phyloP scores from a whole-genome alignment of 1,140 invertebrate genomes.

The Dendroctonus ponderosae region DNA sequence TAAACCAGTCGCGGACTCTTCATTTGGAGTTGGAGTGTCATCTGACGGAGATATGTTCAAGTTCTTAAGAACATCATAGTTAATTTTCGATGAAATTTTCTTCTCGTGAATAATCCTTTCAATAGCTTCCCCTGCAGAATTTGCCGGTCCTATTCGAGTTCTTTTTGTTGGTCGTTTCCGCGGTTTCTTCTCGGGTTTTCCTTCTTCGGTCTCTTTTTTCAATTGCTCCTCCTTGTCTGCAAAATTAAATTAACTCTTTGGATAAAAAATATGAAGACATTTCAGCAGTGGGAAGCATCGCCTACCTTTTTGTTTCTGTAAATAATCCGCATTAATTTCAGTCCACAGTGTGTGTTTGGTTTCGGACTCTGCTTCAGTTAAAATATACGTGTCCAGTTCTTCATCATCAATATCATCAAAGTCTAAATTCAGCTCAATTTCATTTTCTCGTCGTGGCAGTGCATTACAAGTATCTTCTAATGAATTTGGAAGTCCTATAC shows the following conservation, averaged over 20 bases:
- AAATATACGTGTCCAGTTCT: constrained; percentile 85
- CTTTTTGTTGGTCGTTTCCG: constrained; percentile 63
- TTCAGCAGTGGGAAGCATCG: neutral
- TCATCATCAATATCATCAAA: constrained; percentile 84
- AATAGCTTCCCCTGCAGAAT: constrained; percentile 88
- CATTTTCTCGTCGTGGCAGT: constrained; percentile 44
- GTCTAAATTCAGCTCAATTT: constrained; percentile 56
- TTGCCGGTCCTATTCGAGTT: constrained; percentile 61
- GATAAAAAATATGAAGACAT: constrained; percentile 5
- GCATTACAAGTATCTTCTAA: constrained; percentile 46
- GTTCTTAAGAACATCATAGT: constrained; percentile 93
- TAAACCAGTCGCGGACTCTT: constrained; percentile 12
- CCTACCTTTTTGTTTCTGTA: constrained; percentile 75
- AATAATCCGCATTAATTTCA: constrained; percentile 78
- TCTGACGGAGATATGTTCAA: constrained; percentile 60
- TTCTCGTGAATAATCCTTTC: constrained; percentile 94
- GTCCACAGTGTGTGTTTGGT: constrained; percentile 83
- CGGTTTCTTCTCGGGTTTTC: constrained; percentile 71
- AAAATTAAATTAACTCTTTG: constrained; percentile 6
- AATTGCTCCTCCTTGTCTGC: constrained; percentile 77
- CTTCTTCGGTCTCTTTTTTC: constrained; percentile 72
- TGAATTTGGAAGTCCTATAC: constrained; percentile 46
- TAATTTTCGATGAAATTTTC: constrained; percentile 94
- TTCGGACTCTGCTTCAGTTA: constrained; percentile 75
- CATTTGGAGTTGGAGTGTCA: constrained; percentile 22